Evolutionary conservation across 1,140 invertebrate genomes (phyloP).

Genomic region (Scylla paramamosain): DNA sequence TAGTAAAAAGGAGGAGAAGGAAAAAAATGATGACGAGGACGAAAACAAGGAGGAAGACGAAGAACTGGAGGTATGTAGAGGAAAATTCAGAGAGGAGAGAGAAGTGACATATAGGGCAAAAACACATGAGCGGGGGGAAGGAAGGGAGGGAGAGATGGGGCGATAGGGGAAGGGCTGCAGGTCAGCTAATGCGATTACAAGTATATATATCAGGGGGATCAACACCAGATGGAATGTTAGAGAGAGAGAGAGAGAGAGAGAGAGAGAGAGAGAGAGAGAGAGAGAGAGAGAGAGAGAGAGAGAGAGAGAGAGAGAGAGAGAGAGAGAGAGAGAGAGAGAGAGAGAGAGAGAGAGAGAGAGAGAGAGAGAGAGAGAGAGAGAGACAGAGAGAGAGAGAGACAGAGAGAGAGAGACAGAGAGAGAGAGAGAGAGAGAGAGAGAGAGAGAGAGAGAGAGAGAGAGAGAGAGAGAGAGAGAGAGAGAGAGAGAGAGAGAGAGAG

Average conservation of each 20-base stretch:
- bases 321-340: slow-evolving; percentile 21
- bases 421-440: slow-evolving; percentile 20
- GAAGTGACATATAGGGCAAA: neutral
- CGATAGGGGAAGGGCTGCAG: neutral
- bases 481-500: slow-evolving; percentile 20
- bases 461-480: slow-evolving; percentile 20
- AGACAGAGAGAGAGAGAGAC: no score
- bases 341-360: neutral
- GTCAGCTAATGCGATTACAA: neutral
- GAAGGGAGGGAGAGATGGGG: neutral
- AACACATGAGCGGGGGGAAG: neutral
- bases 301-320: slow-evolving; percentile 20
- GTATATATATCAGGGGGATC: neutral
- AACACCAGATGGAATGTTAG: neutral
- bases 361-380: no score
- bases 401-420: neutral
- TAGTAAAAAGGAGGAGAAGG: no score
- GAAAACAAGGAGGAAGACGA: no score
- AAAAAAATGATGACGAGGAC: no score
- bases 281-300: slow-evolving; percentile 2
- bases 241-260: slow-evolving; percentile 20
- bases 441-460: slow-evolving; percentile 2
- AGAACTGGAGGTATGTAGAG: no score
- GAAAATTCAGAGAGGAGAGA: no score
- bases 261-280: slow-evolving; percentile 20